Percentiles rank a stretch among this genome's conserved stretches.
phyloP scores from a whole-genome alignment of 2,113 vertebrate species.

The Channa argus region DNA sequence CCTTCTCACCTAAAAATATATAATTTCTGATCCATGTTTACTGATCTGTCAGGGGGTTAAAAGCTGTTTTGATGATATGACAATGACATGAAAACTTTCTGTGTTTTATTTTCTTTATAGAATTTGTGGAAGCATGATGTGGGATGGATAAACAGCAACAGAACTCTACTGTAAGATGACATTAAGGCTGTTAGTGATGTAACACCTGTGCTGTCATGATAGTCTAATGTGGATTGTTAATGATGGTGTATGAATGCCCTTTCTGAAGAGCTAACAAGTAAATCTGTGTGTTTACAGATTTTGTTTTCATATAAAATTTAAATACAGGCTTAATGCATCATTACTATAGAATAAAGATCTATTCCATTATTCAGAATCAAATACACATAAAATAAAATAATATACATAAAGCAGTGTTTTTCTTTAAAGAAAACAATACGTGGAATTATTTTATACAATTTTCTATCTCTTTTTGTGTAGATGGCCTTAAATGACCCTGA shows the following conservation, averaged over 20 bases:
- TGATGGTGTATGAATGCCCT: too few relatives aligned
- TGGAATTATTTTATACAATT: not conserved
- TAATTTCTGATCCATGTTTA: not conserved
- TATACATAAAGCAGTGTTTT: too few relatives aligned
- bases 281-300: too few relatives aligned
- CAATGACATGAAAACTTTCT: not conserved
- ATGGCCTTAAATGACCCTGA: conserved; percentile 86
- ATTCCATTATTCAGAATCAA: too few relatives aligned
- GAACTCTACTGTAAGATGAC: conserved; percentile 69
- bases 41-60: not conserved
- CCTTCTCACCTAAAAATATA: not conserved
- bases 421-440: not conserved
- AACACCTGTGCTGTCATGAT: not conserved
- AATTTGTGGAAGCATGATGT: conserved; percentile 83
- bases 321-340: too few relatives aligned
- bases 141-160: conserved; percentile 83
- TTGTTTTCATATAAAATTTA: too few relatives aligned
- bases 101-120: conserved; percentile 55
- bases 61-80: not conserved
- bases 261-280: too few relatives aligned
- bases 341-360: too few relatives aligned
- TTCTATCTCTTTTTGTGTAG: conserved; percentile 55
- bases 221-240: too few relatives aligned
- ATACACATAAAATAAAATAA: too few relatives aligned
- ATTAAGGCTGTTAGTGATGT: not conserved